These are phyloP conservation scores for Pseudolycoriella hygida DNA, from an alignment of 2,888 invertebrate genomes.

Conservation along the genomic window DNA sequence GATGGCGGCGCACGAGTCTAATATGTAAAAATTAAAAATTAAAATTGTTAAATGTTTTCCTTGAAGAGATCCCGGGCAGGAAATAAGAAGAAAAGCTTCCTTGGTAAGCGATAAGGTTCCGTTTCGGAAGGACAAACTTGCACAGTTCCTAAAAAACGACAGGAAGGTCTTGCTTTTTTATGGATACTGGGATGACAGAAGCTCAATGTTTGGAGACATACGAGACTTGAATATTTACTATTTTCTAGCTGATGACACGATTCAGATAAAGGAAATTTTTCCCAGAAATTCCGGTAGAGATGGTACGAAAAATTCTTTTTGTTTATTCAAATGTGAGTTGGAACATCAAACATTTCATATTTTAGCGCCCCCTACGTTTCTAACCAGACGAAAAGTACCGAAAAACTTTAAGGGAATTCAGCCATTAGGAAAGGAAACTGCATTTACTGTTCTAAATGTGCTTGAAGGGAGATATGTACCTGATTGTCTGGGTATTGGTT, in stretches of 20 bases:
- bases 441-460: constrained; percentile 42
- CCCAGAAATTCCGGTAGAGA: constrained; percentile 51
- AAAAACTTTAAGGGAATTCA: constrained; percentile 30
- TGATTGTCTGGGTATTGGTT: constrained; percentile 38
- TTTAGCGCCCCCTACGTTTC: constrained; percentile 27
- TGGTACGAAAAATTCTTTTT: constrained; percentile 41
- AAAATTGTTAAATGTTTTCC: constrained; percentile 7
- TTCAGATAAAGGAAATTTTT: constrained; percentile 66
- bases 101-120: constrained; percentile 16
- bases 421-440: constrained; percentile 31
- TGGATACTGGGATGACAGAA: constrained; percentile 81
- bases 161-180: constrained; percentile 55
- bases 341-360: no score
- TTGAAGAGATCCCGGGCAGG: constrained; percentile 33
- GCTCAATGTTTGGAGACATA: constrained; percentile 55
- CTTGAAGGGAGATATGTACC: constrained; percentile 36
- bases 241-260: constrained; percentile 73
- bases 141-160: constrained; percentile 70
- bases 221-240: constrained; percentile 67
- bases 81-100: constrained; percentile 22
- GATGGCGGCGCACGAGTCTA: no score
- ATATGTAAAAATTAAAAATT: no score
- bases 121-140: constrained; percentile 35
- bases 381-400: constrained; percentile 58
- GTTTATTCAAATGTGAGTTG: no score